Conservation (phyloP, 2,113 vertebrate species). For the Gopherus flavomarginatus region DNA sequence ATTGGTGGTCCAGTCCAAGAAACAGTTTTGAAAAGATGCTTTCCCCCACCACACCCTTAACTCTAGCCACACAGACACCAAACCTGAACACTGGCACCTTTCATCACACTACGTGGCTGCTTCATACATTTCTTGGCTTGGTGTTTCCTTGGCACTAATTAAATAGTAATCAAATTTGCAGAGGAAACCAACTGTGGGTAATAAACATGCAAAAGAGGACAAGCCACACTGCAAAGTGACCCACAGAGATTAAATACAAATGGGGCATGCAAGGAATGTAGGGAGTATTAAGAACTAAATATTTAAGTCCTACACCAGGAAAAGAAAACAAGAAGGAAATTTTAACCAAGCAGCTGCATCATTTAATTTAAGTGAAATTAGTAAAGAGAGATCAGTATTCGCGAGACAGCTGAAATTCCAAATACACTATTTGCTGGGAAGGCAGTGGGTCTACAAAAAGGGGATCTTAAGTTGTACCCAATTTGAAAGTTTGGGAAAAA, state of each 20-base stretch:
- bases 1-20: background rate
- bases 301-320: background rate
- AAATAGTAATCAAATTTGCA: background rate
- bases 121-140: background rate
- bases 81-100: background rate
- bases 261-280: background rate
- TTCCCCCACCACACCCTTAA: background rate
- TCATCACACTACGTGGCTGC: background rate
- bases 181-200: background rate
- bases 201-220: background rate
- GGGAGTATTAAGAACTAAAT: background rate
- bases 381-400: background rate
- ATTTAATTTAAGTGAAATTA: background rate
- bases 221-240: background rate
- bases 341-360: background rate
- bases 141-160: background rate
- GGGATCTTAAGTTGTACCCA: rapidly evolving
- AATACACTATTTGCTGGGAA: background rate
- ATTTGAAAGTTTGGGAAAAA: background rate
- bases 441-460: background rate
- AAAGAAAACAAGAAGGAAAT: background rate
- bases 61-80: background rate
- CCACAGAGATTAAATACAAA: background rate
- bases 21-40: background rate
- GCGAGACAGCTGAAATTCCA: background rate